phyloP scores from a whole-genome alignment of 2,797 vertebrate species.

The Astyanax mexicanus region DNA sequence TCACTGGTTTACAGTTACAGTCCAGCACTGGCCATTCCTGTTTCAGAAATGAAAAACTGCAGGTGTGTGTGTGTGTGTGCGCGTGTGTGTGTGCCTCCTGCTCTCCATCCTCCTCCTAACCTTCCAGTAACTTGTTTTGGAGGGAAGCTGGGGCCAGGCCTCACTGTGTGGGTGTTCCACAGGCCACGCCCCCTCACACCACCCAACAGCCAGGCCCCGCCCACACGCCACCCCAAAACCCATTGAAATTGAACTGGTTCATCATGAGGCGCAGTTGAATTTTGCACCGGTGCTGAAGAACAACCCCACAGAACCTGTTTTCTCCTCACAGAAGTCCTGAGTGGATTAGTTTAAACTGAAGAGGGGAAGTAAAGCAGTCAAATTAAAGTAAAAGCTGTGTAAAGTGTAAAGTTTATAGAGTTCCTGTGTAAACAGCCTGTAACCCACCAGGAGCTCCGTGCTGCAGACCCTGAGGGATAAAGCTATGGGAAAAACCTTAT shows the following conservation, averaged over 20 bases:
- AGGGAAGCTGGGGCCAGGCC: not conserved
- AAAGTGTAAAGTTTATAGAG: not conserved
- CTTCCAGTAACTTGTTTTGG: not conserved
- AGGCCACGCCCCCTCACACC: constrained; percentile 76
- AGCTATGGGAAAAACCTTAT: constrained; percentile 58
- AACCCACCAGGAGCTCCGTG: not conserved
- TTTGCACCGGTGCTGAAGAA: constrained; percentile 20
- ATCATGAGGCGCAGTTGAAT: constrained; percentile 64
- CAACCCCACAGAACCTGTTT: too few relatives aligned
- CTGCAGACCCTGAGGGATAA: constrained; percentile 35
- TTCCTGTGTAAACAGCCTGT: not conserved
- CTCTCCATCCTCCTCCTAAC: not conserved
- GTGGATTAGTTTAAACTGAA: too few relatives aligned
- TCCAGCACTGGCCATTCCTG: too few relatives aligned
- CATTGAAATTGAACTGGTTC: constrained; percentile 76
- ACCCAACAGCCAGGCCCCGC: constrained; percentile 69
- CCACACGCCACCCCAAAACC: constrained; percentile 63
- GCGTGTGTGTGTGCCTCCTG: not conserved
- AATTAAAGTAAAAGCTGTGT: not conserved
- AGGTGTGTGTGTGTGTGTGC: not conserved
- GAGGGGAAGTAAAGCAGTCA: too few relatives aligned
- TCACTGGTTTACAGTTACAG: too few relatives aligned
- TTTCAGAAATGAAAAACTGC: not conserved
- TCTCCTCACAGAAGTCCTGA: too few relatives aligned
- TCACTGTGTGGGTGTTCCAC: not conserved